Base-by-base conservation (phyloP, 1,140 invertebrate species). In the Brachionus rotundiformis region DNA sequence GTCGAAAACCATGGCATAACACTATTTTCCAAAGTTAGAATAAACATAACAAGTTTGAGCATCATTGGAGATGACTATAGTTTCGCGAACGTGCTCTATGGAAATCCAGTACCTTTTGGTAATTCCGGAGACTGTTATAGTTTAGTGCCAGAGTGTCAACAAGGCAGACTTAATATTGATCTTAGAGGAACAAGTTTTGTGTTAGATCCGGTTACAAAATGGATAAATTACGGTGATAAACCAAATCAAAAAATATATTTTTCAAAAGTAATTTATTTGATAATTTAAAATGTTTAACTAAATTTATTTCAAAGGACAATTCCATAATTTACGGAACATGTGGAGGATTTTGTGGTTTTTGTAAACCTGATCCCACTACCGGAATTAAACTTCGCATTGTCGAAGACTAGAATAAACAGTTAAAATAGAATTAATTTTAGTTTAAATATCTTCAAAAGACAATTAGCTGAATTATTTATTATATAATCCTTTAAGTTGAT, bases 331-430 rank as follows among this genome's bases (percentile, higher is more conserved):
- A 59, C 31, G 76, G 76, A 19, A 79, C 47, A 39, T 79, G 76
- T 61, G 76, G 76, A 33, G 76, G 76, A 29, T 63, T 79, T 29
- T 79, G 76, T 63, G 76, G 76, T 31, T 79, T 79, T 41, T 79
- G 76, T 59, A 31, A 41, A 33, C 76, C 76, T 13, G 76, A 79
- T 27, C 76, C 76, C 11, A 79, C 7, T 19, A 63, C 25, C n/a
- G 76, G 76, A 10, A 59, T 79, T 27, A 54, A 63, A 16, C 47
- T 79, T 59, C 19, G 47, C 31, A 31, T 79, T 79, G 76, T 79
- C 11, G 49, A 77, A 77, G 31, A 77, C 29, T 36, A 36, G 33
- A 71, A n/a, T 31, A 63, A 63, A 29, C 11, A 33, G 36, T 36
- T 68, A 10, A 36, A 68, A 36, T 36, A 68, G 16, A 68, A 33